Conservation (phyloP, 1,140 invertebrate genomes). For the Drosophila albomicans region DNA sequence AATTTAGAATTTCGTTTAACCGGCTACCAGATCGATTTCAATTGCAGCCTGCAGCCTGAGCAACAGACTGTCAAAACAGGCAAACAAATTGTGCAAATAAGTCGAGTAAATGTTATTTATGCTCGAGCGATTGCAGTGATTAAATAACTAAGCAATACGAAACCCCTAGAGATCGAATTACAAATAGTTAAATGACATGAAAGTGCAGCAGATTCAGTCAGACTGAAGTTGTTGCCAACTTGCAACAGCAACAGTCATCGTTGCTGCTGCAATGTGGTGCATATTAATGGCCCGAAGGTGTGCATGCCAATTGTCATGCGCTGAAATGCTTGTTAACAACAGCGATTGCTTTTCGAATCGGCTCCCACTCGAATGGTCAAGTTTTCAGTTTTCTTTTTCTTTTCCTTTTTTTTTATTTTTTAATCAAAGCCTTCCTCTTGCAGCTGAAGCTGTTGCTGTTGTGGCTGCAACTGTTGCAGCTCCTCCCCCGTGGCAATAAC, state of each 20-base stretch:
- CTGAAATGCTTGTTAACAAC: constrained; percentile 84
- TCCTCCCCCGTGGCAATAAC: constrained; percentile 82
- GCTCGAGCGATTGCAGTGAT: constrained; percentile 67
- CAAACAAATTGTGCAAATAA: constrained; percentile 83
- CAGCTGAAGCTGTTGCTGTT: constrained; percentile 34
- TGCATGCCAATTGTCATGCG: constrained; percentile 83
- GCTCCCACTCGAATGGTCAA: constrained; percentile 46
- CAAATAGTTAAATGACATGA: constrained; percentile 63
- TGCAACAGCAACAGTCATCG: not conserved
- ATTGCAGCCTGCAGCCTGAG: constrained; percentile 53
- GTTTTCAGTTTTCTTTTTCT: constrained; percentile 29
- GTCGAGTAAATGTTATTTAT: constrained; percentile 80
- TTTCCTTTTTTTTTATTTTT: constrained; percentile 50
- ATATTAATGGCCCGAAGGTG: constrained; percentile 80
- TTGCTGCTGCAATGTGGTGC: constrained; percentile 27
- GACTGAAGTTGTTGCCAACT: not conserved
- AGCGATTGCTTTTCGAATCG: constrained; percentile 71
- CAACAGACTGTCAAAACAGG: constrained; percentile 72
- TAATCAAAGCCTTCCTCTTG: constrained; percentile 64
- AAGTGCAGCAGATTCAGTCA: constrained; percentile 16
- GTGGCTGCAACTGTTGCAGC: constrained; percentile 49
- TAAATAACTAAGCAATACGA: constrained; percentile 61
- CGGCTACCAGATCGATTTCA: constrained; percentile 43
- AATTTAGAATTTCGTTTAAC: constrained; percentile 11
- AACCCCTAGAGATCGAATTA: constrained; percentile 29